Conservation (phyloP, 2,888 invertebrate species). For the Leptopterna dolabrata region DNA sequence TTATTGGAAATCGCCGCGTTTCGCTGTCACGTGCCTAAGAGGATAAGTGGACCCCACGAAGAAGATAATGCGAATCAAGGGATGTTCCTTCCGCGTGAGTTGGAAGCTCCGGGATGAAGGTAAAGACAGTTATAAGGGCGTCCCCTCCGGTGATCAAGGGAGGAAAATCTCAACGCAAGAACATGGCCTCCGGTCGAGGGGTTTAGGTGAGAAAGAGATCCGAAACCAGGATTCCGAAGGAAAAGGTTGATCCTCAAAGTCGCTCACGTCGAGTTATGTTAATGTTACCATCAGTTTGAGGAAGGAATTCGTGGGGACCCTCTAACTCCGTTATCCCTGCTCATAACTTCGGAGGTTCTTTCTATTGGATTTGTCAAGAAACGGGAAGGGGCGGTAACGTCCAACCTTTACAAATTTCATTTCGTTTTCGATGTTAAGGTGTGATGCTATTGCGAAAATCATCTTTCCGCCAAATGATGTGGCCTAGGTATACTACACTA, state of each 20-base stretch:
- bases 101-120: neutral
- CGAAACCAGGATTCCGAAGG: neutral
- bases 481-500: too few species aligned
- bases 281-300: constrained; percentile 5
- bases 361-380: constrained; percentile 7
- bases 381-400: neutral
- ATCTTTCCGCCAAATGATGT: too few species aligned
- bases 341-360: neutral
- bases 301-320: neutral
- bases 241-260: constrained; percentile 14
- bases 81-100: constrained; percentile 24
- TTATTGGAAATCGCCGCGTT: neutral
- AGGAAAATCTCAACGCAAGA: constrained; percentile 4
- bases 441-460: neutral
- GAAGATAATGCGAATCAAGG: constrained; percentile 46
- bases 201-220: constrained; percentile 19
- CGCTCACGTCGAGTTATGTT: constrained; percentile 34
- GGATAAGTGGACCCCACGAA: constrained; percentile 34
- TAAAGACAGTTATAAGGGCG: constrained; percentile 17
- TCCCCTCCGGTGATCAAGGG: constrained; percentile 2
- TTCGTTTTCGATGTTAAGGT: neutral
- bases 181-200: neutral
- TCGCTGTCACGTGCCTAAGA: constrained; percentile 37
- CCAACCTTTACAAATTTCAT: neutral
- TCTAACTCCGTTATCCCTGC: constrained; percentile 21